Base-by-base conservation (phyloP, 2,888 invertebrate genomes). In the Aspidiotus destructor region DNA sequence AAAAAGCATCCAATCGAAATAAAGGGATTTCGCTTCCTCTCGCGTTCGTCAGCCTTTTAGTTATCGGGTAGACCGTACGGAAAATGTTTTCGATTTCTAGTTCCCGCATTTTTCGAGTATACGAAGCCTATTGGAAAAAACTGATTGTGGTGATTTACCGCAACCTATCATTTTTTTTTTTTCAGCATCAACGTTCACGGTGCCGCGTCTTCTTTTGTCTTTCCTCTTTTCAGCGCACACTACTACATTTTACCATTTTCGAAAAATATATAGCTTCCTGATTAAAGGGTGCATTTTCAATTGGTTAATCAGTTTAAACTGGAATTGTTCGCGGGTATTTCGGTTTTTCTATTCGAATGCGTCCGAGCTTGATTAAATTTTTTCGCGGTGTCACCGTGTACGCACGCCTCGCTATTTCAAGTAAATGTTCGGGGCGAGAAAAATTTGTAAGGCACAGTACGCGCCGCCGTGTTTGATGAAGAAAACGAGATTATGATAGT, bases 201-300 rank as follows among this genome's bases (percentile, higher is more conserved):
- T 28, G 28, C 28, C 28, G 28, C 28, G 28, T 28, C 28, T 11
- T 48, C 48, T 48, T 48, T 48, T 48, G 48, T 48, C 48, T 48
- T 48, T 48, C 48, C 48, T 28, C 28, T 48, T 48, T 48, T 48
- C 48, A 48, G 11, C n/a, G 48, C 6, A 3, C 48, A 48, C n/a
- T 48, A 48, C 48, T 48, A 13, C n/a, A 13, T 48, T n/a, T n/a
- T n/a, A 6, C 48, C 48, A 48, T 48, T 48, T n/a, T n/a, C 28
- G n/a, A 11, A 48, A 11, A 48, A 48, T n/a, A 11, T 48, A 48
- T 48, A 48, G 48, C 42, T 48, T 67, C 67, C 58, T 57, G 58
- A 67, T 67, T 60, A 67, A 67, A 67, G 67, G 67, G 67, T 67
- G 67, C 67, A 67, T 67, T 67, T 67, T 67, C 67, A 67, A 67